phyloP scores from a whole-genome alignment of 1,140 invertebrate genomes.

The Leptinotarsa defecta region DNA sequence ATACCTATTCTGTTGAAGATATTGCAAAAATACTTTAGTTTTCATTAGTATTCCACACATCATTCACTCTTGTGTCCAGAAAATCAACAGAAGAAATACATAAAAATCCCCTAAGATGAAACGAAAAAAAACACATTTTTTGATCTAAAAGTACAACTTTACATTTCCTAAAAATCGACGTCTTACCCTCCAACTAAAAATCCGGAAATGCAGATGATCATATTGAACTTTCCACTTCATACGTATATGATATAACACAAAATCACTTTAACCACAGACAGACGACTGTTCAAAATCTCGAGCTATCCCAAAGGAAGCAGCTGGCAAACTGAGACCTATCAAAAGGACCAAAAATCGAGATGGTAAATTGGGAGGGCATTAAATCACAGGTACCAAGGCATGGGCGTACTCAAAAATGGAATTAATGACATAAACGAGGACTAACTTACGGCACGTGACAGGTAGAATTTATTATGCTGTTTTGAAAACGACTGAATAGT shows the following conservation, averaged over 20 bases:
- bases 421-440: background rate
- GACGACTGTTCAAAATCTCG: conserved; percentile 29
- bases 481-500: too few species aligned
- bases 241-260: conserved; percentile 2
- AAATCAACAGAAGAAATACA: too few species aligned
- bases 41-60: too few species aligned
- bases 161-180: background rate
- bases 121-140: conserved; percentile 15
- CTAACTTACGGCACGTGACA: too few species aligned
- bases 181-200: conserved; percentile 67
- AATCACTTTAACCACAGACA: conserved; percentile 22
- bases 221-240: conserved; percentile 43
- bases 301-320: conserved; percentile 46
- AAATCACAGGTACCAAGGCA: conserved; percentile 51
- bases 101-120: background rate
- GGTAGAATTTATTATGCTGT: too few species aligned
- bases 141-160: too few species aligned
- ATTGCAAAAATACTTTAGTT: too few species aligned
- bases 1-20: too few species aligned
- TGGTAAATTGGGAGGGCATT: conserved; percentile 43
- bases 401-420: conserved; percentile 30
- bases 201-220: conserved; percentile 71
- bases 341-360: conserved; percentile 44
- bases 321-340: conserved; percentile 42
- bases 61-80: too few species aligned